A percentile compares a stretch with the other conserved stretches of the same genome.
Conservation (phyloP, 1,140 invertebrate genomes). For the Apolygus lucorum region DNA sequence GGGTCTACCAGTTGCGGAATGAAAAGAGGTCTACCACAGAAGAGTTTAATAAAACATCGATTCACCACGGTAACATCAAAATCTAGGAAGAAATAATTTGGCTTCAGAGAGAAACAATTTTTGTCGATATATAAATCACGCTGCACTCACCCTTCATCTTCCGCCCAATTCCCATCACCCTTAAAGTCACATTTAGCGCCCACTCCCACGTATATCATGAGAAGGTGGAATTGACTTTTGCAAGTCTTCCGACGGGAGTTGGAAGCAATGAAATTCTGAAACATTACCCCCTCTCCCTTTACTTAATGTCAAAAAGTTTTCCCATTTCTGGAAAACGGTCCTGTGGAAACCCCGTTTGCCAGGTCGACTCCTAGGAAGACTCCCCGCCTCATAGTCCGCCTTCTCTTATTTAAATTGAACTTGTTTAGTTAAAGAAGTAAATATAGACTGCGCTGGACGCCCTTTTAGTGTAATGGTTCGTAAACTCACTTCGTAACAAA, state of each 20-base stretch:
- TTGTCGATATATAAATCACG: too few species aligned
- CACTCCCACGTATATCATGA: neutral
- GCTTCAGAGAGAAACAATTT: too few species aligned
- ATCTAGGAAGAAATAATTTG: too few species aligned
- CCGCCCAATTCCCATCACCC: neutral
- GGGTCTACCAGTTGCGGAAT: too few species aligned
- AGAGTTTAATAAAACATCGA: too few species aligned
- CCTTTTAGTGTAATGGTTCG: neutral
- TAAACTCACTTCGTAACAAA: neutral
- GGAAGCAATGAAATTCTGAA: neutral
- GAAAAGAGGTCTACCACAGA: too few species aligned
- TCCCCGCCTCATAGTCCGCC: neutral
- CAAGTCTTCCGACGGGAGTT: neutral
- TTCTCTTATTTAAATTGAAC: neutral
- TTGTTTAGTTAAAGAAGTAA: neutral
- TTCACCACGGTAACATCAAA: too few species aligned
- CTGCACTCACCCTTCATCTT: too few species aligned
- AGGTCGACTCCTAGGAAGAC: neutral
- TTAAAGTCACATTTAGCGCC: neutral
- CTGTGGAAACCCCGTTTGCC: neutral
- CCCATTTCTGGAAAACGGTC: neutral
- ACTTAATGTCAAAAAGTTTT: neutral
- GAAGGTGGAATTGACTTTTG: neutral
- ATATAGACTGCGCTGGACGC: neutral
- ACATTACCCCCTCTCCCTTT: neutral